These are phyloP conservation scores for Cosmia pyralina DNA, from an alignment of 2,888 invertebrate genomes.

Conservation along the genomic window DNA sequence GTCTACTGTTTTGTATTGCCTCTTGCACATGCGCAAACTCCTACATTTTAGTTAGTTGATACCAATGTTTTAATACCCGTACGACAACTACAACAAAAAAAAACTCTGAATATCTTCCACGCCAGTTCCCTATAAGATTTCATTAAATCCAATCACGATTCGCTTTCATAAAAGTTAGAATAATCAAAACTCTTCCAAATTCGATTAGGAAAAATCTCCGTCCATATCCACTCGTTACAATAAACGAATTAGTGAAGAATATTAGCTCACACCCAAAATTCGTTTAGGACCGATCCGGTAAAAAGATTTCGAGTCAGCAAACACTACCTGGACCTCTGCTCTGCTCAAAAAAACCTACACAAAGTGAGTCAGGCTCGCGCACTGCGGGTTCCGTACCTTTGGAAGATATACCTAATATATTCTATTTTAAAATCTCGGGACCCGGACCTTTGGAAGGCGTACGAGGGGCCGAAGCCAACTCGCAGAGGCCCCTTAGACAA, in stretches of 20 bases:
- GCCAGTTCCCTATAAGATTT: not conserved
- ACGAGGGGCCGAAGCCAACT: too few species aligned
- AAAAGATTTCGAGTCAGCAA: slow-evolving; percentile 52
- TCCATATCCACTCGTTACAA: slow-evolving; percentile 34
- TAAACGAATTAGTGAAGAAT: slow-evolving; percentile 47
- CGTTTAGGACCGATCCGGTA: slow-evolving; percentile 49
- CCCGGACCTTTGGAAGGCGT: too few species aligned
- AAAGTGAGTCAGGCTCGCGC: rapidly evolving
- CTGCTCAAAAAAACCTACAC: slow-evolving; percentile 28
- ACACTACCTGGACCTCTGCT: slow-evolving; percentile 44
- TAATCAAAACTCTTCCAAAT: slow-evolving; percentile 15
- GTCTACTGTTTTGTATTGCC: too few species aligned
- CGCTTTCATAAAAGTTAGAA: slow-evolving; percentile 12
- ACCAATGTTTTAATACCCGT: too few species aligned
- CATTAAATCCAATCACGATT: slow-evolving; percentile 10
- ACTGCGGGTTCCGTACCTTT: slow-evolving; percentile 4
- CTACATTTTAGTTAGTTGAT: too few species aligned
- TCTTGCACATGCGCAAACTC: too few species aligned
- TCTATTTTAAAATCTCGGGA: too few species aligned
- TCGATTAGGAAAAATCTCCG: slow-evolving; percentile 26
- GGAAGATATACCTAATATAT: not conserved
- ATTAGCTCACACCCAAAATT: slow-evolving; percentile 39
- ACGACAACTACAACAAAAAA: too few species aligned
- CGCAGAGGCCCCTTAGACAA: too few species aligned
- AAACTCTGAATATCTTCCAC: too few species aligned